A percentile compares a stretch with the other conserved stretches of the same genome.
phyloP scores from a whole-genome alignment of 2,888 invertebrate species.

The Colletes collaris region DNA sequence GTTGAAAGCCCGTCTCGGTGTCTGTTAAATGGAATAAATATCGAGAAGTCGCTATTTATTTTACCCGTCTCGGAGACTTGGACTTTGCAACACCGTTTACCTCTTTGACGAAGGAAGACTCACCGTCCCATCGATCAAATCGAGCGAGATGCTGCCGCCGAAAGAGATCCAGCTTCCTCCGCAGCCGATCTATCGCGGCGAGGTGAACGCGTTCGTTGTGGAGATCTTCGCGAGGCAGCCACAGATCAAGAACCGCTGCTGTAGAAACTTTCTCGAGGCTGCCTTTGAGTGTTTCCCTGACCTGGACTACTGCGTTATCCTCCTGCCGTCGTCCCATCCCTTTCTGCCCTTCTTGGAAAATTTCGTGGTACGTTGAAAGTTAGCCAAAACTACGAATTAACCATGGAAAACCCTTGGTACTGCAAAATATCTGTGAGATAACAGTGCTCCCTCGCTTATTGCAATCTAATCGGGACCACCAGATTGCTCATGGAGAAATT shows the following conservation, averaged over 20 bases:
- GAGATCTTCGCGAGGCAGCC: slow-evolving; percentile 86
- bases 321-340: slow-evolving; percentile 84
- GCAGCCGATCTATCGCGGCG: slow-evolving; percentile 76
- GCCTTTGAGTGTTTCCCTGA: slow-evolving; percentile 88
- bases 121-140: background rate
- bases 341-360: slow-evolving; percentile 85
- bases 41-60: too few species aligned
- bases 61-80: too few species aligned
- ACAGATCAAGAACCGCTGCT: slow-evolving; percentile 85
- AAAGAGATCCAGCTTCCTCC: background rate
- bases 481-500: too few species aligned
- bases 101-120: slow-evolving; percentile 9
- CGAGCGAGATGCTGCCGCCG: fast-evolving
- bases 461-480: too few species aligned
- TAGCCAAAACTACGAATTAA: too few species aligned
- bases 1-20: too few species aligned
- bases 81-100: background rate
- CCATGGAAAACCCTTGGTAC: background rate
- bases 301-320: slow-evolving; percentile 87
- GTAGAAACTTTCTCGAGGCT: slow-evolving; percentile 86
- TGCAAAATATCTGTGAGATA: too few species aligned
- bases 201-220: slow-evolving; percentile 86
- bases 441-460: too few species aligned
- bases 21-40: too few species aligned
- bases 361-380: slow-evolving; percentile 83